These are phyloP conservation scores for Galeopsomyia nigrocyanea DNA, from an alignment of 2,888 invertebrate genomes.

Conservation along the genomic window DNA sequence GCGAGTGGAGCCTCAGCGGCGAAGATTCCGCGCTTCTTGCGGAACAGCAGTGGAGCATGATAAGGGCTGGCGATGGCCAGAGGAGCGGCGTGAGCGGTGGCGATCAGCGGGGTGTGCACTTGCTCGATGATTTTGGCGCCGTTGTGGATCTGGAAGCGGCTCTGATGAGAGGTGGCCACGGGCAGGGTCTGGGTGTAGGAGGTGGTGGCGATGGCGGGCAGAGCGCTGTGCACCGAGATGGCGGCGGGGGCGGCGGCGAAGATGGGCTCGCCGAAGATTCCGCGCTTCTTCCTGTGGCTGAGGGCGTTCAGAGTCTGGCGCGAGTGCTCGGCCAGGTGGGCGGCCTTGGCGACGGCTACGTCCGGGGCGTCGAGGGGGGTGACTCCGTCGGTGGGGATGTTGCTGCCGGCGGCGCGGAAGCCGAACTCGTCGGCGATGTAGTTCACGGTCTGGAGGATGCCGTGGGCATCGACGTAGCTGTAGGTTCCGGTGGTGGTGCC, in stretches of 20 bases:
- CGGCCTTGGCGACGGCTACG: constrained; percentile 70
- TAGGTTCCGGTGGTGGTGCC: constrained; percentile 77
- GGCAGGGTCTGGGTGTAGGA: constrained; percentile 31
- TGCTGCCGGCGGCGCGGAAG: constrained; percentile 70
- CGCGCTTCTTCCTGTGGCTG: constrained; percentile 49
- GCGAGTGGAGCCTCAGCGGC: constrained; percentile 4
- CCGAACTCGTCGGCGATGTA: constrained; percentile 77
- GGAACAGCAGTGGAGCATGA: constrained; percentile 2
- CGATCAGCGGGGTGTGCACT: constrained; percentile 3
- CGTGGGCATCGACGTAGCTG: constrained; percentile 79
- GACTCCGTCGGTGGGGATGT: constrained; percentile 27
- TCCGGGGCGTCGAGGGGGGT: constrained; percentile 37
- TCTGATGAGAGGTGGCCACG: constrained; percentile 53
- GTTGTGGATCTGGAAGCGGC: constrained; percentile 52
- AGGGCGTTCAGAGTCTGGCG: constrained; percentile 55
- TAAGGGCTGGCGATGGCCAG: constrained; percentile 17
- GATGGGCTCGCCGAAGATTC: constrained; percentile 45
- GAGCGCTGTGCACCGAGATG: not conserved
- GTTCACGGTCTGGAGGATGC: constrained; percentile 75
- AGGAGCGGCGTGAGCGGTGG: not conserved
- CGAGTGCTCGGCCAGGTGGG: constrained; percentile 71
- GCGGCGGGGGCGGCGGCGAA: not conserved
- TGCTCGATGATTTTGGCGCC: constrained; percentile 30
- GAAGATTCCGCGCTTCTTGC: constrained; percentile 35
- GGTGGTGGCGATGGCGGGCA: not conserved